Evolutionary conservation across 2,113 vertebrate genomes (phyloP), one percentile per base, ranked within the genome.

Genomic region (Hyperoodon ampullatus): DNA sequence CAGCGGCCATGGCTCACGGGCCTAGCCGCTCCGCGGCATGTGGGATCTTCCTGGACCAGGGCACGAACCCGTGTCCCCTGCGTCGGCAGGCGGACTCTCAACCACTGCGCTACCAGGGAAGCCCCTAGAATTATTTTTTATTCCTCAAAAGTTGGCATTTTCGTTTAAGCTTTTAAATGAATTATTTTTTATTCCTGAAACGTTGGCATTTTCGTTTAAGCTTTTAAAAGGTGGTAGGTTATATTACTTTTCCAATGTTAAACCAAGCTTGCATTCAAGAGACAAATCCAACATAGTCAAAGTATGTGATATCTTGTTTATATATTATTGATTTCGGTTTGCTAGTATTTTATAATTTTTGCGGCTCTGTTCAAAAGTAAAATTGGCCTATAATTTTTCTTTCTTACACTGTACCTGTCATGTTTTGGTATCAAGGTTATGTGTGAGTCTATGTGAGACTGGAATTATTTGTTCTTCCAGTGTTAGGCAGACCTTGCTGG

Each of bases 331-430:
- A 72, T 65, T 78, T 71, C 63, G 68, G 33, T 53, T 90, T 81
- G 39, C 33, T 50, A 26, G 30, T 30, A 74, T 50, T 95, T 75
- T 93, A 84, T 33, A 28, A 80, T 50, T 95, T 97, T 96, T 75
- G n/a, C 21, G 61, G 58, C 21, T 81, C 15, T 68, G n/a, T 75
- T 95, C 47, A 42, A 63, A 90, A 77, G 61, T 66, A 77, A 89
- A 94, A 81, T 16, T 74, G 63, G 14, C 63, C 23, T 78, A 26
- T 87, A 53, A 72, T 28, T 74, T 96, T 82, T 71, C 8, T 86
- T 85, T 33, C 61, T 77, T 42, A 87, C 16, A 42, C n/a, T 39
- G 13, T 61, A 24, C 24, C 78, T 84, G 33, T 63, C 21, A 26
- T 13, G 13, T 66, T 61, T 68, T 71, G n/a, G 19, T 60, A 26